A percentile compares a stretch with the other conserved stretches of the same genome.
Evolutionary conservation across 2,113 vertebrate genomes (phyloP).

Genomic region (Gorsachius goisagi): DNA sequence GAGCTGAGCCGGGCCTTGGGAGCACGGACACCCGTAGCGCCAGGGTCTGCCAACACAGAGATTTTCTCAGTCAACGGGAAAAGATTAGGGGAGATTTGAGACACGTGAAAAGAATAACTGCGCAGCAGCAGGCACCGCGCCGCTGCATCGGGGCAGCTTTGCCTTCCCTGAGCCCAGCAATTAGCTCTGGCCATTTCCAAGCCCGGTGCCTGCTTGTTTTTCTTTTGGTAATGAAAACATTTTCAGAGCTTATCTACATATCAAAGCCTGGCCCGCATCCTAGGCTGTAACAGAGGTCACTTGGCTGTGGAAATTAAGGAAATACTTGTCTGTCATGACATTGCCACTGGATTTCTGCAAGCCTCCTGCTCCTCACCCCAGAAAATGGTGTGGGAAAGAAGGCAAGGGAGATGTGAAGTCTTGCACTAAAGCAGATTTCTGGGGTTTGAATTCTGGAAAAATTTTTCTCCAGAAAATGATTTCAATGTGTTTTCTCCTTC

Average conservation of each 20-base stretch:
- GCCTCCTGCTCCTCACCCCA: not conserved
- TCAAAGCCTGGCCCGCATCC: not conserved
- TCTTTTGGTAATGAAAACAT: not conserved
- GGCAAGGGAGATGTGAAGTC: not conserved
- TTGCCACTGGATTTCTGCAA: slow-evolving; percentile 5
- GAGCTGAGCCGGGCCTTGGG: not conserved
- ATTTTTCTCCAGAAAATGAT: not conserved
- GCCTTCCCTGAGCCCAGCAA: not conserved
- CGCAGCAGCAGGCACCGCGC: not conserved
- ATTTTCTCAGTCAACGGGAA: not conserved
- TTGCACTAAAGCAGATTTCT: not conserved
- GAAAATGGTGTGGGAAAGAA: not conserved
- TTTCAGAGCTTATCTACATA: slow-evolving; percentile 14
- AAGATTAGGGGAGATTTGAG: slow-evolving; percentile 31
- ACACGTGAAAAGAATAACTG: not conserved
- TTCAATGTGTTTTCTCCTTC: slow-evolving; percentile 40
- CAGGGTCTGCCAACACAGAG: not conserved
- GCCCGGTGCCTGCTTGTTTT: not conserved
- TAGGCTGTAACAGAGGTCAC: not conserved
- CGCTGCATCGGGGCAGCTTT: not conserved
- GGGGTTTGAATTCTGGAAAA: slow-evolving; percentile 9
- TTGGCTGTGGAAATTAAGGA: not conserved
- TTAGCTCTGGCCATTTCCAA: not conserved
- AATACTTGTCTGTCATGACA: slow-evolving; percentile 12
- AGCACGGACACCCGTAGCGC: not conserved